Base-by-base conservation (phyloP, 2,888 invertebrate species). In the Drosophila helvetica region DNA sequence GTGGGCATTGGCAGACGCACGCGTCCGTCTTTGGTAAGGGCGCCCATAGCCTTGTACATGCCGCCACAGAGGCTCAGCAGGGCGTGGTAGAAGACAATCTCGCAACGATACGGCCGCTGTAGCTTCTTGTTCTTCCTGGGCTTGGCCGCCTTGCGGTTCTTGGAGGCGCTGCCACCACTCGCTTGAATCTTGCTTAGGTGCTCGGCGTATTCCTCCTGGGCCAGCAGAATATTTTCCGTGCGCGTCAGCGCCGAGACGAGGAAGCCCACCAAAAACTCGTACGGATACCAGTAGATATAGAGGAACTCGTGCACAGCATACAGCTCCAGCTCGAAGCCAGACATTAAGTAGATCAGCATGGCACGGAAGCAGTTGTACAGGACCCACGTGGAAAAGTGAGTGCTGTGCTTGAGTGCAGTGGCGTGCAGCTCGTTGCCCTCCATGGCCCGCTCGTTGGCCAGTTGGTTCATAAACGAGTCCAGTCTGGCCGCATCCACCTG, bases 231-330 rank as follows among this genome's bases (percentile, higher is more conserved):
- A 25, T 95, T 96, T 88, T 98, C 98, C 0, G 98, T 98, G 69
- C 98, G 94, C 0, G 96, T 96, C 46, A 99, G 92, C 0, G 98
- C 97, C 0, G 98, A 98, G 2, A 97, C 95, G 69, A 98, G 93
- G 96, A 98, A 99, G 8, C 97, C 97, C 91, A 97, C 98, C 4
- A 99, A 93, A 91, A 98, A 97, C 93, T 99, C 98, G 92, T 98
- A 97, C 27, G 99, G 93, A 92, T 98, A 98, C 98, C 98, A 98
- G 92, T 96, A 99, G 80, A 99, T 96, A 91, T 98, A 98, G 86
- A 98, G 96, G 92, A 97, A 99, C 93, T 99, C 99, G 91, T 99
- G 98, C 25, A 96, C 95, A 66, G 98, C 97, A 92, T 99, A 99
- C 38, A 99, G 93, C 92, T 99, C 98, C 60, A 99, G 93, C 91